A percentile compares a stretch with the other conserved stretches of the same genome.
These are phyloP conservation scores for Ganaspis brasiliensis DNA, from an alignment of 2,888 invertebrate species.

Conservation along the genomic window DNA sequence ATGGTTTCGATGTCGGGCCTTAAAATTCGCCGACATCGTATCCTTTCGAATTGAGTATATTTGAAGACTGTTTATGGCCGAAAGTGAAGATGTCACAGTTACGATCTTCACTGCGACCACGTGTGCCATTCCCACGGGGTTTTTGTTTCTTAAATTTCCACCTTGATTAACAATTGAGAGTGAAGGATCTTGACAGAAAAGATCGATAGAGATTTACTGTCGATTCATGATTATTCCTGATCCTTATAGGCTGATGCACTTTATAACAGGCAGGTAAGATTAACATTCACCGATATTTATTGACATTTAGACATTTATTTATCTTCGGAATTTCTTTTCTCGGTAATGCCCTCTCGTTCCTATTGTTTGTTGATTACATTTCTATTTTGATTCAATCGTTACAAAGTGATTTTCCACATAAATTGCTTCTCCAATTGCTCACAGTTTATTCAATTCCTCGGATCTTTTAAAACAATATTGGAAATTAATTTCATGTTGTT, in stretches of 20 bases:
- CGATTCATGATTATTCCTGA: constrained; percentile 31
- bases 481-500: not conserved
- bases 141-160: constrained; percentile 36
- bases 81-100: constrained; percentile 39
- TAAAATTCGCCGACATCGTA: constrained; percentile 19
- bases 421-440: not conserved
- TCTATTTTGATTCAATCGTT: not conserved
- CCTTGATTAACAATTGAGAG: constrained; percentile 18
- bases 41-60: constrained; percentile 3
- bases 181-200: constrained; percentile 38
- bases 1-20: constrained; percentile 45
- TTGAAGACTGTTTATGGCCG: constrained; percentile 4
- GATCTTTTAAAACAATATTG: not conserved
- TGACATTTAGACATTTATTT: constrained; percentile 1
- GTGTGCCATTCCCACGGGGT: constrained; percentile 34
- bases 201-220: constrained; percentile 32
- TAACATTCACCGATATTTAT: constrained; percentile 8
- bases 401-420: not conserved
- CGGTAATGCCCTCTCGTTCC: not conserved
- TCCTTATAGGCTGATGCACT: too few species aligned
- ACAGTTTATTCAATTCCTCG: not conserved
- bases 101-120: constrained; percentile 27
- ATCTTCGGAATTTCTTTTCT: not conserved
- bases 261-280: constrained; percentile 15
- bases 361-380: not conserved